phyloP scores from a whole-genome alignment of 2,888 invertebrate genomes.

The Drosophila pseudotakahashii region DNA sequence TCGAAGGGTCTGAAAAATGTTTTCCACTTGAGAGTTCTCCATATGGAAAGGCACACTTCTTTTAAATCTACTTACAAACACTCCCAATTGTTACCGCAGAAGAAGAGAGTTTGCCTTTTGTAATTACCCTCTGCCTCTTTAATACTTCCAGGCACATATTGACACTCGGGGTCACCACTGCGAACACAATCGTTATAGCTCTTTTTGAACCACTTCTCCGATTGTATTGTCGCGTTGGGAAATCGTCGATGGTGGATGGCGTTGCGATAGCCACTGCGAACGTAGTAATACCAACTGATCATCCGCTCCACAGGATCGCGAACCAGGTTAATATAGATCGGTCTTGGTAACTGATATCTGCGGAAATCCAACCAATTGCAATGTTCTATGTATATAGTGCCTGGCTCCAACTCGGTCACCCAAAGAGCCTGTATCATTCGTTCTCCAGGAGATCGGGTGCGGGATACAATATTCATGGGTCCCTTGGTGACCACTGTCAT shows the following conservation, averaged over 20 bases:
- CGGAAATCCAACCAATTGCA: slow-evolving; percentile 93
- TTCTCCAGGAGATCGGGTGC: slow-evolving; percentile 8
- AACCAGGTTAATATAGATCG: slow-evolving; percentile 94
- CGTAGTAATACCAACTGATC: slow-evolving; percentile 95
- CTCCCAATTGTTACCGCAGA: slow-evolving; percentile 93
- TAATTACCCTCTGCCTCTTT: slow-evolving; percentile 92
- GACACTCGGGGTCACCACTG: slow-evolving; percentile 92
- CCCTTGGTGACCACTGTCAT: slow-evolving; percentile 46
- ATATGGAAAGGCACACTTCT: background rate
- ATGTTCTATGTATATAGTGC: slow-evolving; percentile 93
- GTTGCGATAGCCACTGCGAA: slow-evolving; percentile 88
- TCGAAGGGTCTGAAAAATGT: slow-evolving; percentile 90
- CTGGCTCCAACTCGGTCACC: slow-evolving; percentile 89
- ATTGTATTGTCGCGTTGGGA: slow-evolving; percentile 85
- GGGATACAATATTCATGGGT: background rate
- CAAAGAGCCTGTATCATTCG: slow-evolving; percentile 50
- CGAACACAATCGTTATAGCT: slow-evolving; percentile 94
- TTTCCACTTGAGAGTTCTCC: background rate
- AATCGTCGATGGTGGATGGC: slow-evolving; percentile 89
- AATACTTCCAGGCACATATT: slow-evolving; percentile 90
- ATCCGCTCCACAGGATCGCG: slow-evolving; percentile 94
- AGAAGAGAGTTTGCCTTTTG: slow-evolving; percentile 92
- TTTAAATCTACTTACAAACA: slow-evolving; percentile 89
- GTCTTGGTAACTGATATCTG: slow-evolving; percentile 91
- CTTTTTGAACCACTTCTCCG: slow-evolving; percentile 83